Evolutionary conservation across 2,888 invertebrate genomes (phyloP), one percentile per base, ranked within the genome.

Genomic region (Andrena dorsata): DNA sequence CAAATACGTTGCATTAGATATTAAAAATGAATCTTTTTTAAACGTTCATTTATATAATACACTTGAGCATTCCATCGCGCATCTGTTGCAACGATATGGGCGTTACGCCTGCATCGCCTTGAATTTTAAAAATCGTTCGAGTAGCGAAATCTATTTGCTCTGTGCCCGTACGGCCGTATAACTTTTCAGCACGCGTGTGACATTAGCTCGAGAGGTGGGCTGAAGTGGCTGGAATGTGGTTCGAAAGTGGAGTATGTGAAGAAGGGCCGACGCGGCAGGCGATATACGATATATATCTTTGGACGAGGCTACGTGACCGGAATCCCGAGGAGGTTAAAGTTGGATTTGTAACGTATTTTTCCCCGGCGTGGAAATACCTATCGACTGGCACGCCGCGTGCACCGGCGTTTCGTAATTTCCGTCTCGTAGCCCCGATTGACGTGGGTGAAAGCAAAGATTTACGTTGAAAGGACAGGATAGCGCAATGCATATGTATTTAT

Each of bases 311-410:
- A 92, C 93, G 93, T 93, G 93, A 92, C 90, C 89, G 89, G 93
- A 92, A 93, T 93, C 83, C 82, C 83, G 80, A 88, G 82, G 87
- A 87, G 89, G 90, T 93, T 92, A 91, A 91, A 92, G 91, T 93
- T 92, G 91, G 92, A 93, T 92, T 93, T 93, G 93, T 92, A 92
- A 92, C 92, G 92, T 93, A 93, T 93, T 93, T 93, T 92, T 91
- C 80, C 90, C 86, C 89, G 87, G 91, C 89, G 90, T 90, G 90
- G 89, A 90, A 91, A 91, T 91, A 92, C 89, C 91, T 90, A 91
- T 91, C 89, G 91, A 88, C 86, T 84, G 81, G 84, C 60, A 68
- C 69, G 81, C 74, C 75, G 80, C 82, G 90, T 87, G 87, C 87
- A 85, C 84, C 87, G 86, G 82, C 88, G 88, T 88, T 89, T 87